Evolutionary conservation across 2,888 invertebrate species (phyloP), one percentile per base, ranked within the genome.

Genomic region (Cephonodes hylas): DNA sequence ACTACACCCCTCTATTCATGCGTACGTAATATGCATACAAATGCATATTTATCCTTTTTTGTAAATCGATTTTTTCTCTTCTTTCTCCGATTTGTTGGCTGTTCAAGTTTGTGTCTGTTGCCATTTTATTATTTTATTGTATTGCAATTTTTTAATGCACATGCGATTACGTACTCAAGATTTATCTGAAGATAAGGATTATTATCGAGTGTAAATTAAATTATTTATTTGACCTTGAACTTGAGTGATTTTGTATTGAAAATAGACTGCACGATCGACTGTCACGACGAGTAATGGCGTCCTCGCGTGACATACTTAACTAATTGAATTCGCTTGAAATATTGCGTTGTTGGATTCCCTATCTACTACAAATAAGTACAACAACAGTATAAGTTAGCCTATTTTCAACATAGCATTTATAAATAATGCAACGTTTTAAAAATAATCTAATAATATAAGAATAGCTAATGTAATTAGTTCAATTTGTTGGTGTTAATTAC

Each of bases 241-340:
- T 25, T 27, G 22, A 42, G 42, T 42, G 15, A 8, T 23, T 42
- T 38, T 13, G 7, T 20, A 58, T 38, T 4, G 22, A 27, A 31
- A 10, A 56, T 34, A 31, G 27, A 18, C 31, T 4, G 38, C 34
- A 46, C 22, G 10, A 6, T 22, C n/a, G 20, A n/a, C n/a, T 59
- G n/a, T 20, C 59, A n/a, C 18, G 53, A 18, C 22, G 45, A 3
- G 22, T 25, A 59, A 60, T 34, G 44, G 23, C 59, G 57, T 56
- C 18, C 44, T 67, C 64, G 66, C 64, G 66, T 66, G 67, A 66
- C 56, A 57, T n/a, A 63, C 46, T 64, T 27, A 46, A 15, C 56
- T 58, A 64, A 62, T 60, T 46, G 42, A 44, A 61, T 59, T 62
- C 46, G 31, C 46, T 42, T 27, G 38, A 20, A 56, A 45, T 63